Conservation (phyloP, 2,888 invertebrate genomes). For the Heliconius aoede region DNA sequence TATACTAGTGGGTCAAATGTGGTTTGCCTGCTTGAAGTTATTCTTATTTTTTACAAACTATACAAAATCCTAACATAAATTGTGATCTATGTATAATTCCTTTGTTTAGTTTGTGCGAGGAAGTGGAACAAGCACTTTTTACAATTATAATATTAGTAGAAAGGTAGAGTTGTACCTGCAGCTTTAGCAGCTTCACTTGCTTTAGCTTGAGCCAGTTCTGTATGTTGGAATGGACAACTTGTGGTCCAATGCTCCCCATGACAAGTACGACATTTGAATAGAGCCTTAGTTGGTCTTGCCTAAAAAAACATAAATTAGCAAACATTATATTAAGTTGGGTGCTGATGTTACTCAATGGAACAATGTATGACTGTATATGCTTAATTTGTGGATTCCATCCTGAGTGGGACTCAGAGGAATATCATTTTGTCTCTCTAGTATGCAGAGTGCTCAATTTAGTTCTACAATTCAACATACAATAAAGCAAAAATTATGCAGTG, state of each 20-base stretch:
- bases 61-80: too few relatives aligned
- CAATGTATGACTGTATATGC: not conserved
- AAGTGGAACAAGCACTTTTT: too few relatives aligned
- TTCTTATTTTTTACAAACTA: too few relatives aligned
- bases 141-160: not conserved
- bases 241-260: slow-evolving; percentile 99
- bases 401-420: not conserved
- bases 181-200: slow-evolving; percentile 74
- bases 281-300: slow-evolving; percentile 85
- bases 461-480: not conserved
- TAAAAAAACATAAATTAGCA: slow-evolving; percentile 52
- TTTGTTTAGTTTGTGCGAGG: too few relatives aligned
- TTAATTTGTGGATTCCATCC: not conserved
- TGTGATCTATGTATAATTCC: too few relatives aligned
- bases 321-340: not conserved
- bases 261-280: slow-evolving; percentile 94
- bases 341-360: not conserved
- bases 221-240: slow-evolving; percentile 98
- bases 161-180: slow-evolving; percentile 57
- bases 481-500: too few relatives aligned
- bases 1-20: too few relatives aligned
- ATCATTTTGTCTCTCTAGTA: not conserved
- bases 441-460: not conserved
- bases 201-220: slow-evolving; percentile 88
- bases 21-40: too few relatives aligned